A percentile compares a stretch with the other conserved stretches of the same genome.
Evolutionary conservation across 2,797 vertebrate genomes (phyloP).

Genomic region (Hirundo rustica): DNA sequence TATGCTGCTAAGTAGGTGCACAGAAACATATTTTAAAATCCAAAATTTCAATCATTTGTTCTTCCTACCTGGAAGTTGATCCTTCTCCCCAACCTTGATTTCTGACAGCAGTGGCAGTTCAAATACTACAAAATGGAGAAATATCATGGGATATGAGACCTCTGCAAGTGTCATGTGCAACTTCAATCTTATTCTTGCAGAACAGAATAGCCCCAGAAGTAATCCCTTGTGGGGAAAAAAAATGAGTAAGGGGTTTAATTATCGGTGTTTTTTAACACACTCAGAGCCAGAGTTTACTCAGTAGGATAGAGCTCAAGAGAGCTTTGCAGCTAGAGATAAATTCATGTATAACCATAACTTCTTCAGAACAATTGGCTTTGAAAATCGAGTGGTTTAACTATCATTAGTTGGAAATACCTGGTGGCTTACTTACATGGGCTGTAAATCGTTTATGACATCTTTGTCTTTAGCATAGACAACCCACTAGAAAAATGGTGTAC

Average conservation of each 20-base stretch:
- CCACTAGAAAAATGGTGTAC: not conserved
- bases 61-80: not conserved
- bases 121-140: not conserved
- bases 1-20: not conserved
- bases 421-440: not conserved
- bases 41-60: not conserved
- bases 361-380: not conserved
- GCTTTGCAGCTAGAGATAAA: not conserved
- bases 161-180: not conserved
- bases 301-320: not conserved
- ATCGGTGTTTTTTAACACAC: not conserved
- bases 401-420: not conserved
- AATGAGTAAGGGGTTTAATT: not conserved
- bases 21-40: not conserved
- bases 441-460: not conserved
- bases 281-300: not conserved
- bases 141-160: not conserved
- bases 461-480: not conserved
- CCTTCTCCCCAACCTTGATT: not conserved
- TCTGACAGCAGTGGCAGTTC: not conserved
- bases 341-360: not conserved
- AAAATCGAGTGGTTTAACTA: not conserved
- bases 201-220: not conserved
- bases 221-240: not conserved
- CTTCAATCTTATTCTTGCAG: not conserved